Evolutionary conservation across 2,113 vertebrate genomes (phyloP).

Genomic region (Microtus oregoni): DNA sequence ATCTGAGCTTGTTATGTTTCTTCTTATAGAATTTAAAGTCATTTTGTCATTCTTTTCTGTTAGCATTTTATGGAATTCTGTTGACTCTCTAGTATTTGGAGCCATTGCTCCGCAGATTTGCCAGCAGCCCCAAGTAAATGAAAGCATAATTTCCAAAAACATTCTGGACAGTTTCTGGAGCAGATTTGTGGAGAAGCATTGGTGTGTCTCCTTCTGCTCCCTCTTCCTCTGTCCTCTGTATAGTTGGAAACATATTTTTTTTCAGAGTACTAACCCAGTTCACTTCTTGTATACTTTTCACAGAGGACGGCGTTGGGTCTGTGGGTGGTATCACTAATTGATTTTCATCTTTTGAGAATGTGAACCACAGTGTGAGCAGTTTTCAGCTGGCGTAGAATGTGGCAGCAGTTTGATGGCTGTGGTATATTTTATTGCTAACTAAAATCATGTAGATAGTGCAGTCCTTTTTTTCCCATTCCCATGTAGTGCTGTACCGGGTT

Average conservation of each 20-base stretch:
- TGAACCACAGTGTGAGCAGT: conserved; percentile 59
- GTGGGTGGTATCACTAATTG: conserved; percentile 46
- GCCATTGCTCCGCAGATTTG: neutral
- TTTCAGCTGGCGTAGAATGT: conserved; percentile 13
- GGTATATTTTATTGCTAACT: conserved; percentile 59
- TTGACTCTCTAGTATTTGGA: conserved; percentile 47
- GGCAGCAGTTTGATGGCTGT: conserved; percentile 19
- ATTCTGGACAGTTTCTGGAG: conserved; percentile 49
- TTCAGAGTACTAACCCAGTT: neutral
- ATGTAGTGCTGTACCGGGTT: neutral
- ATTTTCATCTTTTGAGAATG: conserved; percentile 54
- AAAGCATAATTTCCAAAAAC: conserved; percentile 34
- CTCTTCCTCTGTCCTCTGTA: neutral
- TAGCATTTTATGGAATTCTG: conserved; percentile 42
- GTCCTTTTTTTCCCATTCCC: neutral
- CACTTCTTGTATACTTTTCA: conserved; percentile 46
- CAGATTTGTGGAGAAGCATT: conserved; percentile 42
- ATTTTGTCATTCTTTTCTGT: neutral
- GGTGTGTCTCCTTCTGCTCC: neutral
- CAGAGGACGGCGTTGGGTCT: conserved; percentile 28
- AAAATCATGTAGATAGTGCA: neutral
- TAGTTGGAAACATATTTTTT: conserved; percentile 31
- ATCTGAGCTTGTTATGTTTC: conserved; percentile 15
- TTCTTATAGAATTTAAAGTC: conserved; percentile 52
- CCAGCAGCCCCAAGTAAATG: conserved; percentile 16